Conservation (phyloP, 1,140 invertebrate genomes). For the Hylaeus volcanicus region DNA sequence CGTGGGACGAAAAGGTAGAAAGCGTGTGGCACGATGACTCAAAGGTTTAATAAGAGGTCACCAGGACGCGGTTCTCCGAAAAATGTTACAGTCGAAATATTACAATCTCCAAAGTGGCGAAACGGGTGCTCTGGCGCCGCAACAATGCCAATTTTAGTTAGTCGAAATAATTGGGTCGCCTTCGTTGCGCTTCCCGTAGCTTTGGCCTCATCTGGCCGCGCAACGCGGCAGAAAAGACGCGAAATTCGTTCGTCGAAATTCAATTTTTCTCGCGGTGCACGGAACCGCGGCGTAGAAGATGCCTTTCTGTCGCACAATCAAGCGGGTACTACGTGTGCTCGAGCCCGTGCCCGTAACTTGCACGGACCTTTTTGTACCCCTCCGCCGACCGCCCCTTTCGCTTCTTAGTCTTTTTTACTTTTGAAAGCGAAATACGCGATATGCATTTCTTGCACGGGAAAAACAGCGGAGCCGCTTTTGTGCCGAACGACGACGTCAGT, state of each 20-base stretch:
- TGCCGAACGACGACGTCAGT: conserved; percentile 19
- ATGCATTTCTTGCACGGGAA: conserved; percentile 14
- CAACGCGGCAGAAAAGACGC: not conserved
- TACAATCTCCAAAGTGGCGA: not conserved
- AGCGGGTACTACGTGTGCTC: conserved; percentile 15
- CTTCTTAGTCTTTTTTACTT: conserved; percentile 16
- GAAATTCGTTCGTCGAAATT: conserved; percentile 11
- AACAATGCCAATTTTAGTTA: not conserved
- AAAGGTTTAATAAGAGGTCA: too few relatives aligned
- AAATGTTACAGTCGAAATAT: not conserved
- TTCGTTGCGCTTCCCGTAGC: not conserved
- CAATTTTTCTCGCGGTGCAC: conserved; percentile 12
- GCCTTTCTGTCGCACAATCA: conserved; percentile 25
- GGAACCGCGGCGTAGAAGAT: conserved; percentile 1
- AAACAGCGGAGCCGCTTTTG: conserved; percentile 45
- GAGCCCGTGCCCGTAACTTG: not conserved
- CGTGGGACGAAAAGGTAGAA: too few relatives aligned
- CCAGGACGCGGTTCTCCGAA: too few relatives aligned
- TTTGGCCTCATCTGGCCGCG: too few relatives aligned
- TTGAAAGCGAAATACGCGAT: conserved; percentile 39
- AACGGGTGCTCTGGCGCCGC: not conserved
- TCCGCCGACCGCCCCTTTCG: not conserved
- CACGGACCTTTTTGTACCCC: conserved; percentile 19
- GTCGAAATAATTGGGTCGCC: not conserved
- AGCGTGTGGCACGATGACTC: too few relatives aligned